Percentiles rank a stretch among this genome's conserved stretches.
phyloP scores from a whole-genome alignment of 2,888 invertebrate genomes.

The Acleris cristana region DNA sequence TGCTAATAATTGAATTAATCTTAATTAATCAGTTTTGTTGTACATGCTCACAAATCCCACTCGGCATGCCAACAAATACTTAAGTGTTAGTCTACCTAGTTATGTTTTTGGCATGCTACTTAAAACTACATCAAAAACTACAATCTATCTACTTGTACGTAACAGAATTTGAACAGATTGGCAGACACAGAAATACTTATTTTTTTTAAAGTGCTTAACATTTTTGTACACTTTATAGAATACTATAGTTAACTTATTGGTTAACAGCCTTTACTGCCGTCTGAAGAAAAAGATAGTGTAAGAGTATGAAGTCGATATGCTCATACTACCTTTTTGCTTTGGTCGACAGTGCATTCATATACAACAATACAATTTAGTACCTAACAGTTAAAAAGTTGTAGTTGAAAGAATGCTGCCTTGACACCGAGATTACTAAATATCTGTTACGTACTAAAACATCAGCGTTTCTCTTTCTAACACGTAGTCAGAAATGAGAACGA shows the following conservation, averaged over 20 bases:
- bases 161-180: not conserved
- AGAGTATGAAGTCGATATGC: no score
- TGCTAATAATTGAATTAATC: not conserved
- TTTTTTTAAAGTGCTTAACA: no score
- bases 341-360: no score
- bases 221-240: no score
- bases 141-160: slow-evolving; percentile 10
- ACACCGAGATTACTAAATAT: not conserved
- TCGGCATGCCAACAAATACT: slow-evolving; percentile 56
- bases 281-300: no score
- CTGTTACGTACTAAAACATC: not conserved
- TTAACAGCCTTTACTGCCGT: no score
- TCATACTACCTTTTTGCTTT: no score
- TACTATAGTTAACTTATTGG: no score
- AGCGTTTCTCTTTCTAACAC: not conserved
- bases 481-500: not conserved
- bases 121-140: slow-evolving; percentile 20
- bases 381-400: no score
- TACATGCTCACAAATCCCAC: slow-evolving; percentile 58
- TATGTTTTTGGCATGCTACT: slow-evolving; percentile 27
- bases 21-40: slow-evolving; percentile 4
- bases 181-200: not conserved
- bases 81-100: slow-evolving; percentile 33
- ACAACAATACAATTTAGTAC: no score
- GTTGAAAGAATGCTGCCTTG: no score